A percentile compares a stretch with the other conserved stretches of the same genome.
Conservation (phyloP, 2,888 invertebrate species). For the Hydrotaea diabolus region DNA sequence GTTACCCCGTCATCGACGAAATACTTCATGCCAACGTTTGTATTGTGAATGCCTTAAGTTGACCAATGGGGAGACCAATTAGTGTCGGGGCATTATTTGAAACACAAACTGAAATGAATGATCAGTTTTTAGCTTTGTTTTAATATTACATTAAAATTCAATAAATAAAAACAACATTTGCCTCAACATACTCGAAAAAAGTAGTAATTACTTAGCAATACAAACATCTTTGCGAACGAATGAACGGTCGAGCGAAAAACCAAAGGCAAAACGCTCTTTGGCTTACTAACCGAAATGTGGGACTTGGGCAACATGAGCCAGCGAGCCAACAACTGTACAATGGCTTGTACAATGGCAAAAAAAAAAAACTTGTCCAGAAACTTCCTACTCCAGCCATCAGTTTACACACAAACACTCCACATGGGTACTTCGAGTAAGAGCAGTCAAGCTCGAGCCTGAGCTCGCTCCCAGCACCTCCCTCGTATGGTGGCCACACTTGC, state of each 20-base stretch:
- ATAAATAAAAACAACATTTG: slow-evolving; percentile 22
- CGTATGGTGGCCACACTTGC: neutral
- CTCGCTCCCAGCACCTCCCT: neutral
- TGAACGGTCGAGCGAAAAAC: slow-evolving; percentile 28
- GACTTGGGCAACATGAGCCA: neutral
- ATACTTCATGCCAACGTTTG: neutral
- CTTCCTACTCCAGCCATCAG: slow-evolving; percentile 58
- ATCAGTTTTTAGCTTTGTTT: slow-evolving; percentile 22
- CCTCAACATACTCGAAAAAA: slow-evolving; percentile 41
- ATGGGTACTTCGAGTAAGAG: slow-evolving; percentile 14
- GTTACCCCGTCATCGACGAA: neutral
- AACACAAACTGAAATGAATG: slow-evolving; percentile 18
- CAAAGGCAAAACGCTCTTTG: slow-evolving; percentile 39
- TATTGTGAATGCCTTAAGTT: slow-evolving; percentile 31
- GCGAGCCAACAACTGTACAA: neutral
- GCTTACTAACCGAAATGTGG: slow-evolving; percentile 60
- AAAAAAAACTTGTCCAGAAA: slow-evolving; percentile 56
- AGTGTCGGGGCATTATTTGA: slow-evolving; percentile 55
- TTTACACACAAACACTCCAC: neutral
- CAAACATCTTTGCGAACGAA: neutral
- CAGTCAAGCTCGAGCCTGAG: neutral
- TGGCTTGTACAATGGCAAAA: slow-evolving; percentile 32
- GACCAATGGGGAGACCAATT: slow-evolving; percentile 60
- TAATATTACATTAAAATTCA: slow-evolving; percentile 14
- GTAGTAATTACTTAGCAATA: slow-evolving; percentile 42